Percentiles rank a stretch among this genome's conserved stretches.
phyloP scores from a whole-genome alignment of 2,797 vertebrate genomes.

The Cirrhinus mrigala region DNA sequence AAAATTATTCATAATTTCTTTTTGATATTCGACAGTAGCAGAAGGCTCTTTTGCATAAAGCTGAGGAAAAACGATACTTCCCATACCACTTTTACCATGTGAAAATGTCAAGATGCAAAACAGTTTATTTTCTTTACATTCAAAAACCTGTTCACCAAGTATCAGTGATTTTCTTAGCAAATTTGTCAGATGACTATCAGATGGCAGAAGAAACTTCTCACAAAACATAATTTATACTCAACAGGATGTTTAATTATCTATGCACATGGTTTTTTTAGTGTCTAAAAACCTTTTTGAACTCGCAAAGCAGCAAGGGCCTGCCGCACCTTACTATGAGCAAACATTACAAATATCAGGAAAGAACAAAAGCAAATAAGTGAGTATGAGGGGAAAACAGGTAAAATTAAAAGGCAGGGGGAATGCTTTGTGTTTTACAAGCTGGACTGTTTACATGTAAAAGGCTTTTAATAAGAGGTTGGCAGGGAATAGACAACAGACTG shows the following conservation, averaged over 20 bases:
- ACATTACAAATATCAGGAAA: constrained; percentile 50
- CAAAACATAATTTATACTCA: neutral
- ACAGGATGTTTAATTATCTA: neutral
- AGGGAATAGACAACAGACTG: constrained; percentile 67
- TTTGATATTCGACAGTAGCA: constrained; percentile 11
- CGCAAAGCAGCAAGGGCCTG: neutral
- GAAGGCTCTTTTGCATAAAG: constrained; percentile 59
- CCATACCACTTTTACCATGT: constrained; percentile 13
- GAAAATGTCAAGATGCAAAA: constrained; percentile 57
- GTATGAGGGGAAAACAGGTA: constrained; percentile 43
- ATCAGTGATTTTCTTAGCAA: constrained; percentile 58
- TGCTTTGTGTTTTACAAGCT: constrained; percentile 75
- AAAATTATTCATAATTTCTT: neutral
- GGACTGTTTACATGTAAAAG: constrained; percentile 79
- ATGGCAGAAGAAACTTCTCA: neutral
- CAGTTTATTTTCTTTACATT: constrained; percentile 42
- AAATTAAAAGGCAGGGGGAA: constrained; percentile 60
- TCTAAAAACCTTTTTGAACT: neutral
- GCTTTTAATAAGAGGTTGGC: constrained; percentile 77
- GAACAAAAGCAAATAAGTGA: constrained; percentile 56
- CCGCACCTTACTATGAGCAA: constrained; percentile 32
- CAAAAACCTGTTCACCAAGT: constrained; percentile 58
- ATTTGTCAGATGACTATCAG: constrained; percentile 34
- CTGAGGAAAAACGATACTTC: constrained; percentile 29
- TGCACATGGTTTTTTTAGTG: neutral